Conservation (phyloP, 2,113 vertebrate species). For the Hystrix brachyura region DNA sequence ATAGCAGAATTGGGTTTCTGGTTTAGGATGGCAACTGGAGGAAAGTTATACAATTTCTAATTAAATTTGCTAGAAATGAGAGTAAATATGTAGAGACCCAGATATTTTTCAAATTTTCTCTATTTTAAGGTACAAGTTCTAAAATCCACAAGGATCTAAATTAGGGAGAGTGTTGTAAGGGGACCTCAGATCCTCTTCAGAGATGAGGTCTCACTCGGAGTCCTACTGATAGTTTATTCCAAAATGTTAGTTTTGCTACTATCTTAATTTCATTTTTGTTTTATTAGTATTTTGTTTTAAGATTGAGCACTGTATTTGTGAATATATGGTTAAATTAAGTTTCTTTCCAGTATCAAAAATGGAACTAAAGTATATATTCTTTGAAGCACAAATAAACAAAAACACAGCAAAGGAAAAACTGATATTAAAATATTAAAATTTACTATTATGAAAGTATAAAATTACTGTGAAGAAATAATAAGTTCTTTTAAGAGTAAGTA, state of each 20-base stretch:
- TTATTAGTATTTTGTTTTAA: not conserved
- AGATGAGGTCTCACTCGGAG: not conserved
- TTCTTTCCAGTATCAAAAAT: not conserved
- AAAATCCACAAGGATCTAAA: not conserved
- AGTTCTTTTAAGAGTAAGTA: not conserved
- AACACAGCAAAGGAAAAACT: not conserved
- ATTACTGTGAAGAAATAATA: not conserved
- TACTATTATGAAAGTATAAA: not conserved
- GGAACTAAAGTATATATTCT: not conserved
- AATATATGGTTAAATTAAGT: not conserved
- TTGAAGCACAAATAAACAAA: not conserved
- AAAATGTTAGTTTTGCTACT: not conserved
- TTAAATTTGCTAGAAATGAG: not conserved
- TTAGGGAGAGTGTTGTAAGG: not conserved
- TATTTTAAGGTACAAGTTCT: not conserved
- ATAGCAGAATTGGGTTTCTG: not conserved
- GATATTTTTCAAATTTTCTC: not conserved
- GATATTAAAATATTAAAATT: not conserved
- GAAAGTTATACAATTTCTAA: not conserved
- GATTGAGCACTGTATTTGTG: accelerated
- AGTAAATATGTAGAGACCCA: not conserved
- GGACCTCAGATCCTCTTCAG: not conserved
- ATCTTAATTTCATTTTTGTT: not conserved
- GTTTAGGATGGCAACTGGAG: not conserved
- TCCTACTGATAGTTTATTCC: not conserved